A percentile compares a stretch with the other conserved stretches of the same genome.
phyloP scores from a whole-genome alignment of 2,797 vertebrate species.

The Sebastolobus alascanus region DNA sequence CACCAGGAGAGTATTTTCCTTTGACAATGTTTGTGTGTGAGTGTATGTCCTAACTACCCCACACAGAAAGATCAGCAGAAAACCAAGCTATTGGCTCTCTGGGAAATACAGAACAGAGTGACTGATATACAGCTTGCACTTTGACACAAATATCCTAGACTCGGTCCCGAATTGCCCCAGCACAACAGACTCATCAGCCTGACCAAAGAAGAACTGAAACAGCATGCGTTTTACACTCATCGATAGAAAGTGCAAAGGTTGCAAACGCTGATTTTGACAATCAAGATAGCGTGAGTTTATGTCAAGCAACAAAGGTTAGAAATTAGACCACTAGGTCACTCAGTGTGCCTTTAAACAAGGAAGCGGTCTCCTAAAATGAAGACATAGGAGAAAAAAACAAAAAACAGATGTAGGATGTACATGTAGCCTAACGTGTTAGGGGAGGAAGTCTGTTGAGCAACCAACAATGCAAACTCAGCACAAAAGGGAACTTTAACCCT shows the following conservation, averaged over 20 bases:
- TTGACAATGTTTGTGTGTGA: not conserved
- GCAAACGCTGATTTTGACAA: conserved; percentile 13
- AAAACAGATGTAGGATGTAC: not conserved
- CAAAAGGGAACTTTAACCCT: conserved; percentile 75
- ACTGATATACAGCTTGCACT: conserved; percentile 19
- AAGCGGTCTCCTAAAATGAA: not conserved
- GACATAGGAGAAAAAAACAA: not conserved
- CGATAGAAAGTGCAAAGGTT: conserved; percentile 56
- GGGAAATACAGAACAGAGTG: conserved; percentile 2
- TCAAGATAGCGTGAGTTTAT: conserved; percentile 48
- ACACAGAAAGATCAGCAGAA: conserved; percentile 29
- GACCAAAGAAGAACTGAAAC: conserved; percentile 23
- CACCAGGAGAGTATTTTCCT: not conserved
- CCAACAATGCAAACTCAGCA: conserved; percentile 60
- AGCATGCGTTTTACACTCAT: not conserved
- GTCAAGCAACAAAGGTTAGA: conserved; percentile 5
- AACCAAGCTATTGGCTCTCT: conserved; percentile 8
- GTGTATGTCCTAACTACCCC: not conserved
- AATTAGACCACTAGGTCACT: not conserved
- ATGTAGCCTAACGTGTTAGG: not conserved
- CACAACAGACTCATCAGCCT: not conserved
- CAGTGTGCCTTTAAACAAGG: not conserved
- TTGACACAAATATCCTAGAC: conserved; percentile 21
- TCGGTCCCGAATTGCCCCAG: not conserved
- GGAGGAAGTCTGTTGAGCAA: conserved; percentile 45